Evolutionary conservation across 2,888 invertebrate species (phyloP).

Genomic region (Epiblema foenella): DNA sequence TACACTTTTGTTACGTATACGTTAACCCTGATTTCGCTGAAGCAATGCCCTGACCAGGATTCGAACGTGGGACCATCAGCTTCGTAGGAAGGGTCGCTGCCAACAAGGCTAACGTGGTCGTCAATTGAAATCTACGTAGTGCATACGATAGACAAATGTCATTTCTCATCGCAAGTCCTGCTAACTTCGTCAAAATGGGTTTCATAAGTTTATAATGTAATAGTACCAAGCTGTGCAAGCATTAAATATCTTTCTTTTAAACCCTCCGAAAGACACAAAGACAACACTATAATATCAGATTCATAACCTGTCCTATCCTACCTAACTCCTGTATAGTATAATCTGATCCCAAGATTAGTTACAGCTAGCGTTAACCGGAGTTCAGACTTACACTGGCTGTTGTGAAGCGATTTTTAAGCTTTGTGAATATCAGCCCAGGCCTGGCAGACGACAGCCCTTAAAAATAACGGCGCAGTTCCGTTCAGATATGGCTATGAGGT

Average conservation of each 20-base stretch:
- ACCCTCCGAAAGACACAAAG: neutral
- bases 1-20: too few relatives aligned
- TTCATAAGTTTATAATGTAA: too few relatives aligned
- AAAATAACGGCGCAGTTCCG: slow-evolving; percentile 32
- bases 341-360: neutral
- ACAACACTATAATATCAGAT: neutral
- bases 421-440: neutral
- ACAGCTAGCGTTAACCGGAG: neutral
- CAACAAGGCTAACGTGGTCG: too few relatives aligned
- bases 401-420: neutral
- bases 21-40: too few relatives aligned
- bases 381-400: neutral
- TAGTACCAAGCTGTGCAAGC: slow-evolving; percentile 1
- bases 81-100: too few relatives aligned
- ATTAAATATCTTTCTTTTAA: neutral
- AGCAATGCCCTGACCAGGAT: too few relatives aligned
- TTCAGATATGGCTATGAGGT: slow-evolving; percentile 3
- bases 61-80: too few relatives aligned
- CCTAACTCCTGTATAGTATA: neutral
- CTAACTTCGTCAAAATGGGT: too few relatives aligned
- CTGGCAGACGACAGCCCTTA: slow-evolving; percentile 32
- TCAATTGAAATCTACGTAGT: too few relatives aligned
- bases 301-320: neutral
- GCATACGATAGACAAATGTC: neutral
- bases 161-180: too few relatives aligned